phyloP scores from a whole-genome alignment of 2,113 vertebrate genomes.

The Dolichotis patagonum region DNA sequence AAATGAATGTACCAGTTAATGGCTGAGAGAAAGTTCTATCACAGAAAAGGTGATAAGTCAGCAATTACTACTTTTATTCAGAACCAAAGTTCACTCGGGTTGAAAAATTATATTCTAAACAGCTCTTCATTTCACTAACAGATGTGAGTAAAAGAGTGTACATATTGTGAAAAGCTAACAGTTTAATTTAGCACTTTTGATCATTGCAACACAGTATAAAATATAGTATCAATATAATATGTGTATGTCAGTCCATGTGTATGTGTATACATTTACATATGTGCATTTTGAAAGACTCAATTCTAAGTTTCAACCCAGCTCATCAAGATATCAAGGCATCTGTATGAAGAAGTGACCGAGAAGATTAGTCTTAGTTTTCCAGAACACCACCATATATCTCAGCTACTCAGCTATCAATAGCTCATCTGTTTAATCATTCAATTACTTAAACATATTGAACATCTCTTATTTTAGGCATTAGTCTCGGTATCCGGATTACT shows the following conservation, averaged over 20 bases:
- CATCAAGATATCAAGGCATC: background rate
- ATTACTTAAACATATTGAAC: conserved; percentile 12
- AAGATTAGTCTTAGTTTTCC: background rate
- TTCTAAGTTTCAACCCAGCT: background rate
- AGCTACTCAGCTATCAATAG: background rate
- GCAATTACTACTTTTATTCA: conserved; percentile 3
- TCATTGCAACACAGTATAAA: background rate
- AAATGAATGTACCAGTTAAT: background rate
- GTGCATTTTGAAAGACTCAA: background rate
- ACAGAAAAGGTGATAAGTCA: background rate
- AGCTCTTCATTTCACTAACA: background rate
- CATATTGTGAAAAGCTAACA: background rate
- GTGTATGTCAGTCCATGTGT: background rate
- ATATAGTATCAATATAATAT: background rate
- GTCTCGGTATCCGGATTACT: background rate
- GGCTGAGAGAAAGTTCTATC: background rate
- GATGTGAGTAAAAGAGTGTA: background rate
- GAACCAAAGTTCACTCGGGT: background rate
- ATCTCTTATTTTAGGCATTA: conserved; percentile 11
- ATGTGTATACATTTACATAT: background rate
- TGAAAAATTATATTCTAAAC: conserved; percentile 10
- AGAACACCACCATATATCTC: background rate
- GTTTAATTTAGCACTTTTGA: background rate
- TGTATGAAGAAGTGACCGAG: background rate
- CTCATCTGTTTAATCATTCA: background rate